phyloP scores from a whole-genome alignment of 2,797 vertebrate genomes.

The Epinephelus awoara region DNA sequence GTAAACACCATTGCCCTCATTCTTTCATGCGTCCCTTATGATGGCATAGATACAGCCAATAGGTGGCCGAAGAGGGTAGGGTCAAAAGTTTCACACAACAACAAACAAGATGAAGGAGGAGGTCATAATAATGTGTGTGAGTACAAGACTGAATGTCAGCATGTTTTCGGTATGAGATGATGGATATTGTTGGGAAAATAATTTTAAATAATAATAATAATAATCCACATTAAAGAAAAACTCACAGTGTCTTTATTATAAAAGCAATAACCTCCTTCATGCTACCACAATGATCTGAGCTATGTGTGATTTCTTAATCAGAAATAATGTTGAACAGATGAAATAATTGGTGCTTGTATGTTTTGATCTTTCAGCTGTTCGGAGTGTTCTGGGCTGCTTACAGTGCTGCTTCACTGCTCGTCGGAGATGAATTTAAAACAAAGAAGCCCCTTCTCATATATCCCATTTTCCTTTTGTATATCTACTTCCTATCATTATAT shows the following conservation, averaged over 20 bases:
- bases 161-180: neutral
- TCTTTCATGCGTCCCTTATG: too few species aligned
- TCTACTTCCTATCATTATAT: constrained; percentile 99
- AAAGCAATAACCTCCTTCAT: neutral
- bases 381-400: constrained; percentile 99
- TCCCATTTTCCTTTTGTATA: constrained; percentile 99
- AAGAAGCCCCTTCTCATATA: constrained; percentile 99
- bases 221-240: neutral
- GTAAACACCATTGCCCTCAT: too few species aligned
- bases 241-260: neutral
- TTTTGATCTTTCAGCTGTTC: constrained; percentile 87
- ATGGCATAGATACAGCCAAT: too few species aligned
- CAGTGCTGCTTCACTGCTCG: constrained; percentile 97
- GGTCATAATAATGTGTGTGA: neutral
- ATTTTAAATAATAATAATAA: neutral
- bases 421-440: constrained; percentile 99
- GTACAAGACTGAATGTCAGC: neutral
- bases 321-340: neutral
- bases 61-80: too few species aligned
- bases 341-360: neutral
- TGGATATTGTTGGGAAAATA: neutral
- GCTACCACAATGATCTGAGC: too few species aligned
- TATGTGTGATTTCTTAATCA: neutral
- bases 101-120: too few species aligned
- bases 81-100: too few species aligned